phyloP scores from a whole-genome alignment of 2,113 vertebrate species.

The Actenoides lindsayi region DNA sequence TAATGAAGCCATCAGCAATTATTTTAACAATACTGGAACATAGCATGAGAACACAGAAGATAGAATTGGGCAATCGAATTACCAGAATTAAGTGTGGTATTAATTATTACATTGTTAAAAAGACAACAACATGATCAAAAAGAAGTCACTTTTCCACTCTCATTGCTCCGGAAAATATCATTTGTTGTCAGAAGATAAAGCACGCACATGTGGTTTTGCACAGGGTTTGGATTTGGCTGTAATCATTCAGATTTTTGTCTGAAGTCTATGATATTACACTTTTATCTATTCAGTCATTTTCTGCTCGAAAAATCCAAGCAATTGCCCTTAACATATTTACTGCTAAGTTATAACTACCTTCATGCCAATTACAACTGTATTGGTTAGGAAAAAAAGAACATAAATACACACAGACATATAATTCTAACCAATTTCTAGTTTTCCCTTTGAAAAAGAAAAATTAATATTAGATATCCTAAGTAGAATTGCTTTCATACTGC shows the following conservation, averaged over 20 bases:
- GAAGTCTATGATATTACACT: neutral
- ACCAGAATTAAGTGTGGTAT: neutral
- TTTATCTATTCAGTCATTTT: neutral
- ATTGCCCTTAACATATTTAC: neutral
- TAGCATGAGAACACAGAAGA: neutral
- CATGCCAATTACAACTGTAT: neutral
- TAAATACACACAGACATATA: neutral
- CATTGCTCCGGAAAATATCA: neutral
- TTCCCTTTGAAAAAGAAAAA: neutral
- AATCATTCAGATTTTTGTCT: neutral
- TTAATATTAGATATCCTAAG: neutral
- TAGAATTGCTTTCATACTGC: neutral
- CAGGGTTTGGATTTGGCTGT: neutral
- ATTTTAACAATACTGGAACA: constrained; percentile 24
- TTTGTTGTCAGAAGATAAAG: neutral
- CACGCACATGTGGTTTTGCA: neutral
- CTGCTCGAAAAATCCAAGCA: neutral
- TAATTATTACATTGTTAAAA: neutral
- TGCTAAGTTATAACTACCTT: neutral
- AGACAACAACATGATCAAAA: neutral
- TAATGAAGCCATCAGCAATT: constrained; percentile 13
- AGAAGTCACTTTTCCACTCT: neutral
- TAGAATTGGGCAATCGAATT: neutral
- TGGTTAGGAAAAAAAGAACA: neutral
- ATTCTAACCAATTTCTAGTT: neutral